Base-by-base conservation (phyloP, 2,888 invertebrate species). In the Ectobius pallidus region DNA sequence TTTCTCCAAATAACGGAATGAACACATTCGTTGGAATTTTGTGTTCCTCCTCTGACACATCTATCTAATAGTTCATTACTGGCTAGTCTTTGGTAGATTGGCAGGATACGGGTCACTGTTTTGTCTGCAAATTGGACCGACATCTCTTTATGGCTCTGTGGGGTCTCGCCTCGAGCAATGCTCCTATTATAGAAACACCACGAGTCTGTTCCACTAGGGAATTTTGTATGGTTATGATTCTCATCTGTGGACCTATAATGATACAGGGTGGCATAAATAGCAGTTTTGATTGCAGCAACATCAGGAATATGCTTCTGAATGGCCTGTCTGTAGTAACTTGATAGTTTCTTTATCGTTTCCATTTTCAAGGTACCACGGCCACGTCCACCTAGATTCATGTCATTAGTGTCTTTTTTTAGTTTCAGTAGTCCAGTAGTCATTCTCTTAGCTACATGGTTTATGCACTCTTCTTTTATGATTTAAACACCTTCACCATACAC, bases 401-500 rank as follows among this genome's bases (percentile, higher is more conserved):
- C n/a, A n/a, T n/a, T n/a, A n/a, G n/a, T n/a, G n/a, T n/a, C n/a
- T n/a, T n/a, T n/a, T n/a, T n/a, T n/a, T n/a, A n/a, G n/a, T n/a
- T n/a, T n/a, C n/a, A n/a, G n/a, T n/a, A n/a, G n/a, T n/a, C n/a
- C n/a, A n/a, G n/a, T n/a, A n/a, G n/a, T n/a, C n/a, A n/a, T n/a
- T n/a, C n/a, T n/a, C n/a, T n/a, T n/a, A n/a, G n/a, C n/a, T n/a
- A n/a, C n/a, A n/a, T n/a, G n/a, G n/a, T n/a, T n/a, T n/a, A n/a
- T n/a, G n/a, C n/a, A n/a, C n/a, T n/a, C n/a, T n/a, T n/a, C n/a
- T n/a, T n/a, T n/a, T n/a, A n/a, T n/a, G n/a, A n/a, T n/a, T n/a
- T n/a, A n/a, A n/a, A n/a, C n/a, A n/a, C n/a, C n/a, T n/a, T n/a
- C 30, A 7, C 73, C 73, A 62, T 73, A 73, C 16, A 30, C 25